These are phyloP conservation scores for Artibeus lituratus DNA, from an alignment of 2,797 vertebrate species.

Conservation along the genomic window DNA sequence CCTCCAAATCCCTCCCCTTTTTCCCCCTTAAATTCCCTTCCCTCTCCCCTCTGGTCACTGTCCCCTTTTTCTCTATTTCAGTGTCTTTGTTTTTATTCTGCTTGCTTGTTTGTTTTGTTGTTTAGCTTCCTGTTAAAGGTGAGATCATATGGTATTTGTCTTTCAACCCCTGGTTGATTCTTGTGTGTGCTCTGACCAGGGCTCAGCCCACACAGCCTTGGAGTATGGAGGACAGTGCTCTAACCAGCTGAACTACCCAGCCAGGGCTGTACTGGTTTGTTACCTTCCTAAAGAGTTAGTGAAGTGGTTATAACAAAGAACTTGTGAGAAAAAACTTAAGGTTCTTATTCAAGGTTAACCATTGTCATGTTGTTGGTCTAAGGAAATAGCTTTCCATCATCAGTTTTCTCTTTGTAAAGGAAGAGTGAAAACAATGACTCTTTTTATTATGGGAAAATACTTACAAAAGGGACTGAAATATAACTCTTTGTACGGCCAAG, in stretches of 20 bases:
- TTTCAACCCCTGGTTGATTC: no score
- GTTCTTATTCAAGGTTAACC: conserved; percentile 15
- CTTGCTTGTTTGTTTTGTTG: no score
- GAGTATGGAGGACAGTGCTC: neutral
- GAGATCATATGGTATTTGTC: no score
- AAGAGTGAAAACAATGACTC: neutral
- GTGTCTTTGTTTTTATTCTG: no score
- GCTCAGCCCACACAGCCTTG: neutral
- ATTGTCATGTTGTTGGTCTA: neutral
- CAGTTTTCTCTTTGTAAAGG: conserved; percentile 31
- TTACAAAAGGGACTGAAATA: conserved; percentile 7
- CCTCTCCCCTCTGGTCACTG: no score
- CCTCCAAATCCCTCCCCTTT: no score
- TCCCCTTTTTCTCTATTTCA: no score
- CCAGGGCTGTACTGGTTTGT: neutral
- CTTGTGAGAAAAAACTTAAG: neutral
- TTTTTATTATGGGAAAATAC: neutral
- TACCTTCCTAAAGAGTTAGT: neutral
- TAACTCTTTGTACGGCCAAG: neutral
- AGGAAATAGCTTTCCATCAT: conserved; percentile 12
- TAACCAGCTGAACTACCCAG: neutral
- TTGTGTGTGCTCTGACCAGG: neutral
- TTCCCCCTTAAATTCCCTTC: no score
- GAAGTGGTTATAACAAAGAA: conserved; percentile 14
- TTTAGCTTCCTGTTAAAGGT: no score